A percentile compares a stretch with the other conserved stretches of the same genome.
Conservation (phyloP, 2,797 vertebrate species). For the Cynopterus sphinx region DNA sequence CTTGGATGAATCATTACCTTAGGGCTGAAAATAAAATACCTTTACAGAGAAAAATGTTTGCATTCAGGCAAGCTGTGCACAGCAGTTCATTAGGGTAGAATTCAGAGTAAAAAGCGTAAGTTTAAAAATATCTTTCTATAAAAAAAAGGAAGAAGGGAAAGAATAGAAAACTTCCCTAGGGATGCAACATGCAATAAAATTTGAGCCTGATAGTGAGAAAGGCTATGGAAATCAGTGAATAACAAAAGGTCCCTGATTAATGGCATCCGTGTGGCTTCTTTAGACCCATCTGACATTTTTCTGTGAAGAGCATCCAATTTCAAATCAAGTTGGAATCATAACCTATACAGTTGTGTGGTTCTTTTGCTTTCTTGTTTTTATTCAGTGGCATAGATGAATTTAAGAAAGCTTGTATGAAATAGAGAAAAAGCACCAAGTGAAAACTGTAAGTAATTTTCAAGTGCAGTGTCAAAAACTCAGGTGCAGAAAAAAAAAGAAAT, state of each 20-base stretch:
- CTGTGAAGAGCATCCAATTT: neutral
- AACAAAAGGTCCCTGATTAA: slow-evolving; percentile 54
- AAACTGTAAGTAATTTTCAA: neutral
- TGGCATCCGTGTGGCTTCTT: neutral
- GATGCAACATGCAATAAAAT: slow-evolving; percentile 47
- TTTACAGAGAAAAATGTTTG: slow-evolving; percentile 64
- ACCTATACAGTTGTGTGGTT: slow-evolving; percentile 31
- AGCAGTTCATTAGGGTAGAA: neutral
- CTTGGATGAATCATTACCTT: neutral
- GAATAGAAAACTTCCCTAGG: slow-evolving; percentile 17
- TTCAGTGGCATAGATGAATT: slow-evolving; percentile 29
- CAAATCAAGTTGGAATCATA: slow-evolving; percentile 32
- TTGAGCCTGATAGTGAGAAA: slow-evolving; percentile 44
- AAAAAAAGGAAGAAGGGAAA: slow-evolving; percentile 55
- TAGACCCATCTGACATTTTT: slow-evolving; percentile 13
- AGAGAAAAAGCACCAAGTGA: slow-evolving; percentile 47
- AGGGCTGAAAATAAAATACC: slow-evolving; percentile 42
- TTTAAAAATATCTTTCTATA: slow-evolving; percentile 66
- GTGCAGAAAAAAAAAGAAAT: neutral
- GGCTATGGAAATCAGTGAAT: slow-evolving; percentile 58
- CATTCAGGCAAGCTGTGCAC: neutral
- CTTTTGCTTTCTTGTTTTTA: slow-evolving; percentile 61
- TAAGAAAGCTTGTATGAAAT: slow-evolving; percentile 54
- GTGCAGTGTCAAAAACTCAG: neutral
- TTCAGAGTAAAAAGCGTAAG: slow-evolving; percentile 32